phyloP scores from a whole-genome alignment of 2,797 vertebrate species.

The Cynopterus sphinx region DNA sequence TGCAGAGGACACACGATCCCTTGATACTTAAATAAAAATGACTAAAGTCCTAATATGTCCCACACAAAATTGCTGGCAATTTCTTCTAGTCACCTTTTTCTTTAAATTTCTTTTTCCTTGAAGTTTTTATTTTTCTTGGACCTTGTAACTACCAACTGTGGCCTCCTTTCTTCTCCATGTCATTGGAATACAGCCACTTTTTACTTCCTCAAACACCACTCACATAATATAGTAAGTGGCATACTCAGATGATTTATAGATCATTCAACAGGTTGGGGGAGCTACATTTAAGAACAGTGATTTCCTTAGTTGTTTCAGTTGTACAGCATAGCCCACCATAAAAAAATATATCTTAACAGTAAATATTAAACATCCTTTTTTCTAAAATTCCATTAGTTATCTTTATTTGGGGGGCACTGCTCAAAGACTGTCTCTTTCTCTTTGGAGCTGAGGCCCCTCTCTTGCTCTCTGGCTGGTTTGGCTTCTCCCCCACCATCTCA shows the following conservation, averaged over 20 bases:
- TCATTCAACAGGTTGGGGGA: neutral
- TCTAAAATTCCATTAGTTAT: neutral
- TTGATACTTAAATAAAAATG: conserved; percentile 32
- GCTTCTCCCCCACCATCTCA: rapidly evolving
- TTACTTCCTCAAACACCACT: neutral
- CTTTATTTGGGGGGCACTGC: neutral
- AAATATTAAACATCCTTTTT: neutral
- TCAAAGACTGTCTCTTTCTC: neutral
- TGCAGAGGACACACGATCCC: neutral
- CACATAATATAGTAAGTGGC: neutral
- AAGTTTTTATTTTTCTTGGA: neutral
- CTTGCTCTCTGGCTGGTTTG: neutral
- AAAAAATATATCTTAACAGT: neutral
- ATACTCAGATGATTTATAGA: neutral
- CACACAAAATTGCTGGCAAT: neutral
- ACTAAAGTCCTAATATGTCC: neutral
- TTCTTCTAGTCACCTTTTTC: neutral
- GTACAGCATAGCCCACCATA: neutral
- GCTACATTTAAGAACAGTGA: neutral
- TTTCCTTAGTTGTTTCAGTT: neutral
- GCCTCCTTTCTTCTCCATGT: neutral
- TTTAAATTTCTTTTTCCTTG: conserved; percentile 4
- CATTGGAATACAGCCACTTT: neutral
- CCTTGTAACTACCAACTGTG: neutral
- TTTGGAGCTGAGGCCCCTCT: neutral